Percentiles rank a stretch among this genome's conserved stretches.
phyloP scores from a whole-genome alignment of 2,888 invertebrate species.

The Idaea aversata region DNA sequence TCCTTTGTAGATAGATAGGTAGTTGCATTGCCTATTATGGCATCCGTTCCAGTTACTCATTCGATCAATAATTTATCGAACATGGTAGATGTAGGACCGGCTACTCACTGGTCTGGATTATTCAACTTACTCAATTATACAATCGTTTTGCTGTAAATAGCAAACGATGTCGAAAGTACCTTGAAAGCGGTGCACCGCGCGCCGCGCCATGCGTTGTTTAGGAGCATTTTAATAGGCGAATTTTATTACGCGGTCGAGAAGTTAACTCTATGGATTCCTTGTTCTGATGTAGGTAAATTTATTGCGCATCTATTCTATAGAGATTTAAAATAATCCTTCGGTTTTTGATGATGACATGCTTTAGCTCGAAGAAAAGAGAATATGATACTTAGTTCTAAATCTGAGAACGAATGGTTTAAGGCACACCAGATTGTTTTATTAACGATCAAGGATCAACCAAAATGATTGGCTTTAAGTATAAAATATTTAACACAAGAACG shows the following conservation, averaged over 20 bases:
- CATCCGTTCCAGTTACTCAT: slow-evolving; percentile 47
- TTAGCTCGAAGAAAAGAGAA: not conserved
- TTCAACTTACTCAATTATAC: slow-evolving; percentile 4
- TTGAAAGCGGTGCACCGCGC: not conserved
- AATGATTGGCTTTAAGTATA: too few relatives aligned
- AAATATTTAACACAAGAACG: too few relatives aligned
- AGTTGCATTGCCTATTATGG: slow-evolving; percentile 40
- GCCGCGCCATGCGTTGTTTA: not conserved
- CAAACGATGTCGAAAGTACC: not conserved
- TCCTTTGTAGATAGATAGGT: not conserved
- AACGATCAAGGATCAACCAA: too few relatives aligned
- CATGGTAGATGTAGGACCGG: slow-evolving; percentile 28
- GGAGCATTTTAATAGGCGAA: not conserved
- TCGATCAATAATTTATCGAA: slow-evolving; percentile 50
- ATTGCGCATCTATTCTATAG: not conserved
- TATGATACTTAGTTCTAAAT: not conserved
- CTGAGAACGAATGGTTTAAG: too few relatives aligned
- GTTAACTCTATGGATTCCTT: not conserved
- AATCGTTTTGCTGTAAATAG: slow-evolving; percentile 1
- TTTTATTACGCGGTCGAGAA: not conserved
- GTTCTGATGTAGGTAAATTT: not conserved
- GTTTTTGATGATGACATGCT: not conserved
- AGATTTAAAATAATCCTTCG: not conserved
- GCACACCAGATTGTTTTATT: too few relatives aligned
- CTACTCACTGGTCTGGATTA: slow-evolving; percentile 20